Evolutionary conservation across 2,797 vertebrate species (phyloP).

Genomic region (Stomatorhinus walkeri): DNA sequence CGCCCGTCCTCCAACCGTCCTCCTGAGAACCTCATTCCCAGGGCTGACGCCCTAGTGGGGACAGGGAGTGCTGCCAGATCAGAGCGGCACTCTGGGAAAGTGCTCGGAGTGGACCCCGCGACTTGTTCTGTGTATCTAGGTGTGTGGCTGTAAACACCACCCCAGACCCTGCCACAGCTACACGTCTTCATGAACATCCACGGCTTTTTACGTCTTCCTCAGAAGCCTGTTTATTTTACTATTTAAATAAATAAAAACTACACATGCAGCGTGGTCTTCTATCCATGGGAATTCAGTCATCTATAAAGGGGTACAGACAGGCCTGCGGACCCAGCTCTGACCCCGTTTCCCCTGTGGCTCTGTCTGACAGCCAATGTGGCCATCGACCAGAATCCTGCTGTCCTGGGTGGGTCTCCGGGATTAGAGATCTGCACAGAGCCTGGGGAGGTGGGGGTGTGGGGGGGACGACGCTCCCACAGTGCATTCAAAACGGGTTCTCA

Average conservation of each 20-base stretch:
- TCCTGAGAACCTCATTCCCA: constrained; percentile 32
- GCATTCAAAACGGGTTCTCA: not conserved
- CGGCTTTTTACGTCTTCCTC: not conserved
- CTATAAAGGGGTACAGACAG: not conserved
- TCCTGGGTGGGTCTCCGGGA: not conserved
- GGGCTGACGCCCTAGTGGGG: constrained; percentile 20
- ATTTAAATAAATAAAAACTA: not conserved
- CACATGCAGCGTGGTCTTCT: not conserved
- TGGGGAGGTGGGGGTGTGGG: not conserved
- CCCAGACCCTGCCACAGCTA: not conserved
- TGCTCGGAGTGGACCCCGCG: not conserved
- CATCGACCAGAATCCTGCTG: not conserved
- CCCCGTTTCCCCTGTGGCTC: not conserved
- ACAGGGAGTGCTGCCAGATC: constrained; percentile 33
- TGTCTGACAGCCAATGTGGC: not conserved
- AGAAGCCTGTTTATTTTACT: constrained; percentile 1
- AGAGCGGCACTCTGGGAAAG: constrained; percentile 19
- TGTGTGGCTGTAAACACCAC: not conserved
- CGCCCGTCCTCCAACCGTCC: not conserved
- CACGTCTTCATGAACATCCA: not conserved
- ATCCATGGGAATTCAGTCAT: constrained; percentile 21
- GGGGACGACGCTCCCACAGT: not conserved
- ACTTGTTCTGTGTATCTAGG: constrained; percentile 14
- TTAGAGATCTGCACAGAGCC: not conserved
- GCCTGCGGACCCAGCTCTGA: not conserved